Conservation (phyloP, 2,888 invertebrate genomes). For the Fragum sueziense region DNA sequence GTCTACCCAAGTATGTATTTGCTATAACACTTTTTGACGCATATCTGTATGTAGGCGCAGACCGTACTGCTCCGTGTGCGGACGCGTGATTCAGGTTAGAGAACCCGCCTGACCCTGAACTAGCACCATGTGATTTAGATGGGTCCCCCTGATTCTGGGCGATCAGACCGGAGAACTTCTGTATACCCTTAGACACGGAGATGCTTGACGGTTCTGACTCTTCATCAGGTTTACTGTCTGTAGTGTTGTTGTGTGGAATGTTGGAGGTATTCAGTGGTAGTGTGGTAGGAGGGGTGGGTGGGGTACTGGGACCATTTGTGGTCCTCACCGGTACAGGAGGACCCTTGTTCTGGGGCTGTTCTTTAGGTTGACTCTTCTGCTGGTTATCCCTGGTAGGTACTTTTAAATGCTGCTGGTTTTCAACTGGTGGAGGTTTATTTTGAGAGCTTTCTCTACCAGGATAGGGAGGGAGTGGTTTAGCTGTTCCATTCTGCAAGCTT, state of each 20-base stretch:
- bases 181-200: constrained; percentile 59
- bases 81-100: constrained; percentile 62
- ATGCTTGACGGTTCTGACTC: constrained; percentile 54
- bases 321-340: constrained; percentile 55
- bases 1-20: constrained; percentile 79
- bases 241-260: constrained; percentile 24
- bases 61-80: constrained; percentile 44
- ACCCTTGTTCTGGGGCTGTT: constrained; percentile 7
- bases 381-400: constrained; percentile 1
- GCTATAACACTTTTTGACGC: constrained; percentile 81
- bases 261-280: background rate
- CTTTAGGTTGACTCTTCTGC: constrained; percentile 8
- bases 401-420: constrained; percentile 19
- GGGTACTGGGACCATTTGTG: constrained; percentile 26
- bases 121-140: constrained; percentile 33
- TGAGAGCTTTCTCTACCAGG: constrained; percentile 24
- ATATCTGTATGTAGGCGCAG: constrained; percentile 71
- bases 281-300: background rate
- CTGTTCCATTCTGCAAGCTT: constrained; percentile 60
- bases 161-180: constrained; percentile 53
- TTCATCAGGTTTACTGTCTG: constrained; percentile 24
- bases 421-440: constrained; percentile 21
- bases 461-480: constrained; percentile 44
- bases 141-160: constrained; percentile 37
- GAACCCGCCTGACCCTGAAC: constrained; percentile 47